A percentile compares a stretch with the other conserved stretches of the same genome.
Conservation (phyloP, 1,140 invertebrate genomes). For the Drosophila kanapiae region DNA sequence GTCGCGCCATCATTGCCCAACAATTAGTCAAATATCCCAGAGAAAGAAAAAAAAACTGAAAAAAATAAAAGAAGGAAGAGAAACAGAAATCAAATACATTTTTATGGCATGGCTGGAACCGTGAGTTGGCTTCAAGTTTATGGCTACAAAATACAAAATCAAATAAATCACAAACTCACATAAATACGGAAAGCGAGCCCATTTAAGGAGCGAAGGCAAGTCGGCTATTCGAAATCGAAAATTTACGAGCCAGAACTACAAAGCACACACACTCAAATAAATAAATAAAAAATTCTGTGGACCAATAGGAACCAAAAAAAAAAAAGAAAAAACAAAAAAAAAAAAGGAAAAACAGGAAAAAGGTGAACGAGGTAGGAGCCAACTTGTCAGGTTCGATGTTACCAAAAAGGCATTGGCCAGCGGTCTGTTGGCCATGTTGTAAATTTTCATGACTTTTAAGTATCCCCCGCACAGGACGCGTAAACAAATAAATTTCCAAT, state of each 20-base stretch:
- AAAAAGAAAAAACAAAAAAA: conserved; percentile 22
- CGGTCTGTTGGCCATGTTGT: conserved; percentile 65
- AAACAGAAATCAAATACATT: conserved; percentile 40
- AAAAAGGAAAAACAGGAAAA: conserved; percentile 6
- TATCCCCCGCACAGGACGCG: conserved; percentile 52
- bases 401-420: conserved; percentile 46
- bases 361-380: conserved; percentile 25
- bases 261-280: conserved; percentile 45
- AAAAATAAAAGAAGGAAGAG: conserved; percentile 27
- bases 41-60: conserved; percentile 44
- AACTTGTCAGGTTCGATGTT: conserved; percentile 61
- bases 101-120: conserved; percentile 56
- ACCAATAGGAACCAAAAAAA: conserved; percentile 66
- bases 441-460: conserved; percentile 83
- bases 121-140: conserved; percentile 53
- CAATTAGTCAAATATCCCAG: conserved; percentile 59
- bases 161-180: conserved; percentile 81
- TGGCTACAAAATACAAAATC: conserved; percentile 68
- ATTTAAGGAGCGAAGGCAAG: conserved; percentile 57
- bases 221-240: conserved; percentile 59
- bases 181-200: conserved; percentile 55
- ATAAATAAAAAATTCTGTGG: conserved; percentile 54
- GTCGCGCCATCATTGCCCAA: conserved; percentile 39
- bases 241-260: conserved; percentile 77
- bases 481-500: conserved; percentile 84